Evolutionary conservation across 2,797 vertebrate species (phyloP).

Genomic region (Cyclopterus lumpus): DNA sequence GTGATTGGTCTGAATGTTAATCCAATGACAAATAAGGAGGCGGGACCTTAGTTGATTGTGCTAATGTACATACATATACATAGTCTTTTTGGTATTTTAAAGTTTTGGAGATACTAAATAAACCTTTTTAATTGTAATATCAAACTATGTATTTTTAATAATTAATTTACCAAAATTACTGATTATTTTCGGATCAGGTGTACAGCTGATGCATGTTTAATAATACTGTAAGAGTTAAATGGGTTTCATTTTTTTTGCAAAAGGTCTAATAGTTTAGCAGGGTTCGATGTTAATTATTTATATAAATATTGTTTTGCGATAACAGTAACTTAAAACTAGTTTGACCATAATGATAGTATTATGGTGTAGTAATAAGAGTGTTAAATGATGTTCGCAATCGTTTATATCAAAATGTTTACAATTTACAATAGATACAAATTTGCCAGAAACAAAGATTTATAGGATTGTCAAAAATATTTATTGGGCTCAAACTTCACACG

Average conservation of each 20-base stretch:
- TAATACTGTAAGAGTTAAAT: too few species aligned
- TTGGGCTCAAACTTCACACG: constrained; percentile 54
- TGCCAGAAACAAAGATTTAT: constrained; percentile 17
- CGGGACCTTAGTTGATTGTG: not conserved
- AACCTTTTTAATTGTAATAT: not conserved
- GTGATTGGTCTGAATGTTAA: constrained; percentile 54
- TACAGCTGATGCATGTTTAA: not conserved
- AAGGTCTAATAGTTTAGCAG: not conserved
- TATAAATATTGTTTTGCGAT: not conserved
- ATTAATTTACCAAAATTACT: not conserved
- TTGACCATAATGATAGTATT: not conserved
- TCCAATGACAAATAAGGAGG: constrained; percentile 56
- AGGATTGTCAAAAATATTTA: constrained; percentile 70
- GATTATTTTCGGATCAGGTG: too few species aligned
- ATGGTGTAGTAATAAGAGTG: not conserved
- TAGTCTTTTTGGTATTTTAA: not conserved
- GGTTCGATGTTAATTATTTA: not conserved
- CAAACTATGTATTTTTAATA: not conserved
- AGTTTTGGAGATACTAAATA: not conserved
- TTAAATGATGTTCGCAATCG: not conserved
- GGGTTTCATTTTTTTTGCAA: too few species aligned
- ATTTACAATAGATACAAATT: not conserved
- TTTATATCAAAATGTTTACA: not conserved
- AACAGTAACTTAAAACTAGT: not conserved
- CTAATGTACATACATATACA: rapidly evolving